phyloP scores from a whole-genome alignment of 2,888 invertebrate genomes.

The Drosophila putrida region DNA sequence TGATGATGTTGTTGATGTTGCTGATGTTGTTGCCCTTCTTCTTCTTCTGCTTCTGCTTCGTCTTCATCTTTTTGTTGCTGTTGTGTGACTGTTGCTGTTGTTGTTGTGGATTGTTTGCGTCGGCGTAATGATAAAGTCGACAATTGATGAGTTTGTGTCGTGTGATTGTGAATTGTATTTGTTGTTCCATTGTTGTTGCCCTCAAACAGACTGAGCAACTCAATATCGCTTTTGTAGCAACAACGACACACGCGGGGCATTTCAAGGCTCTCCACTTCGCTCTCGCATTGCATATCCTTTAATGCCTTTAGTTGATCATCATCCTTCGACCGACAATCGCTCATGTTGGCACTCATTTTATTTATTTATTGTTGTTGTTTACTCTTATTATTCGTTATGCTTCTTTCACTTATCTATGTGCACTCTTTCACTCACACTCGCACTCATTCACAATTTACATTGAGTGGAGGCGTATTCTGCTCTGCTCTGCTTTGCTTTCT shows the following conservation, averaged over 20 bases:
- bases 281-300: conserved; percentile 5
- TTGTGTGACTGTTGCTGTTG: background rate
- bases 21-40: conserved; percentile 5
- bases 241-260: conserved; percentile 67
- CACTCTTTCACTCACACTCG: conserved; percentile 23
- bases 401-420: conserved; percentile 45
- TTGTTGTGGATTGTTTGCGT: conserved; percentile 14
- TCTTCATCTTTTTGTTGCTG: background rate
- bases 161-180: conserved; percentile 7
- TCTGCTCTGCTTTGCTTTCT: conserved; percentile 19
- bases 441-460: conserved; percentile 37
- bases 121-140: conserved; percentile 19
- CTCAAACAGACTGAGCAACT: conserved; percentile 58
- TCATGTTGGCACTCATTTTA: conserved; percentile 51
- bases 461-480: conserved; percentile 5
- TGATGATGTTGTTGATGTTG: conserved; percentile 1
- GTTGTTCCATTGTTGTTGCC: conserved; percentile 19
- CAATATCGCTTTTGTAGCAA: conserved; percentile 60
- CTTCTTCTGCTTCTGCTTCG: conserved; percentile 16
- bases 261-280: conserved; percentile 23
- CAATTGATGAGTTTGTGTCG: conserved; percentile 6
- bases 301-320: conserved; percentile 25
- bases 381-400: conserved; percentile 1
- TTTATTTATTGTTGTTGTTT: conserved; percentile 16
- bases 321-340: conserved; percentile 9